Evolutionary conservation across 2,797 vertebrate species (phyloP).

Genomic region (Nannoperca obscura): DNA sequence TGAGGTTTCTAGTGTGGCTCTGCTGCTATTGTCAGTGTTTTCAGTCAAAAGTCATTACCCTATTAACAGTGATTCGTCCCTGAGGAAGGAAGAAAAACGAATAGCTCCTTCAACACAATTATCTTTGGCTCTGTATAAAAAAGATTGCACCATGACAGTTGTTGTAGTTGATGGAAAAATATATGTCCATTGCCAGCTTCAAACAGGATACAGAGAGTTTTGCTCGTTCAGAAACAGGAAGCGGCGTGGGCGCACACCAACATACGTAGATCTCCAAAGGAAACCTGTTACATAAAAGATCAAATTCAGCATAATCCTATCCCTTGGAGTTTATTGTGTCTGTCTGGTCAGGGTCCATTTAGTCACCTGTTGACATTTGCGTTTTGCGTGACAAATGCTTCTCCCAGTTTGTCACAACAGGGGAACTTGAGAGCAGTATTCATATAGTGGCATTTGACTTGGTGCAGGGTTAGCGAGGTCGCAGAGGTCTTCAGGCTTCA

Average conservation of each 20-base stretch:
- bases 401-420: slow-evolving; percentile 20
- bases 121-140: slow-evolving; percentile 47
- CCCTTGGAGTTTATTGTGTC: slow-evolving; percentile 1
- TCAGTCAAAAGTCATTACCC: slow-evolving; percentile 58
- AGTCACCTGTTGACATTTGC: slow-evolving; percentile 46
- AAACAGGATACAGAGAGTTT: slow-evolving; percentile 6
- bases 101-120: slow-evolving; percentile 53
- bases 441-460: slow-evolving; percentile 45
- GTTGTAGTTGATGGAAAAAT: slow-evolving; percentile 37
- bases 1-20: slow-evolving; percentile 22
- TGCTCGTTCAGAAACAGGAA: neutral
- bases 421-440: slow-evolving; percentile 5
- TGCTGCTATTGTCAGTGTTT: slow-evolving; percentile 48
- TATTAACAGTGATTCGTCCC: slow-evolving; percentile 51
- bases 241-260: neutral
- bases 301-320: slow-evolving; percentile 5
- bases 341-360: slow-evolving; percentile 7
- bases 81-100: slow-evolving; percentile 28
- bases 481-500: slow-evolving; percentile 58
- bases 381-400: slow-evolving; percentile 36
- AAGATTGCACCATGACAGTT: slow-evolving; percentile 20
- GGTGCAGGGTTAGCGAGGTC: slow-evolving; percentile 48
- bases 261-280: neutral
- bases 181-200: slow-evolving; percentile 10
- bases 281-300: slow-evolving; percentile 17